A percentile compares a stretch with the other conserved stretches of the same genome.
phyloP scores from a whole-genome alignment of 2,888 invertebrate species.

The Eupithecia subumbrata region DNA sequence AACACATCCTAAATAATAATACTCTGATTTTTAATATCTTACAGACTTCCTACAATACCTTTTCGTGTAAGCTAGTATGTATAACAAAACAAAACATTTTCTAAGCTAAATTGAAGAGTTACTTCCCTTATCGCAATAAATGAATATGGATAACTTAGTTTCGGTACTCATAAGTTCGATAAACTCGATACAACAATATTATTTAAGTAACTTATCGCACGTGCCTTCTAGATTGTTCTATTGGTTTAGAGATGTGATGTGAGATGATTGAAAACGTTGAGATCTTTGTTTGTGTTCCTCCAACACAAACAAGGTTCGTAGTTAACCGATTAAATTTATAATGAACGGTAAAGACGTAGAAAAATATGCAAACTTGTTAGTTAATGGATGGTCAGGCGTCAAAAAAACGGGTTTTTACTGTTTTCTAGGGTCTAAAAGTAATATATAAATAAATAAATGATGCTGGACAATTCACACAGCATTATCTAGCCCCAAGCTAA shows the following conservation, averaged over 20 bases:
- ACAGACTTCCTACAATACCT: neutral
- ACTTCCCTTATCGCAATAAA: neutral
- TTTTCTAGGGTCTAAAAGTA: no score
- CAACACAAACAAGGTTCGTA: no score
- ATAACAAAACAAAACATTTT: neutral
- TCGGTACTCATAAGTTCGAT: constrained; percentile 20
- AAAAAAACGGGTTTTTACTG: no score
- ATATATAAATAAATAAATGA: no score
- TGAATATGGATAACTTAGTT: constrained; percentile 15
- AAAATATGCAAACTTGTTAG: no score
- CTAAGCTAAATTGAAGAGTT: neutral
- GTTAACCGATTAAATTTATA: no score
- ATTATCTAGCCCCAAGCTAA: no score
- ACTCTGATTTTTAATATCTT: neutral
- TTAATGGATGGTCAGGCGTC: no score
- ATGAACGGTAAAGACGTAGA: neutral
- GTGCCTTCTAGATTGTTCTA: neutral
- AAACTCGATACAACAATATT: constrained; percentile 39
- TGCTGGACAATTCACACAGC: no score
- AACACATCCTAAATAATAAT: neutral
- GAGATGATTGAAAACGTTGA: neutral
- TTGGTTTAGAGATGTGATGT: neutral
- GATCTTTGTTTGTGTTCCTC: no score
- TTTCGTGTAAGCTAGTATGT: neutral
- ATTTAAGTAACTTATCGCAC: constrained; percentile 31